A percentile compares a stretch with the other conserved stretches of the same genome.
Conservation (phyloP, 2,888 invertebrate species). For the Brenthis daphne region DNA sequence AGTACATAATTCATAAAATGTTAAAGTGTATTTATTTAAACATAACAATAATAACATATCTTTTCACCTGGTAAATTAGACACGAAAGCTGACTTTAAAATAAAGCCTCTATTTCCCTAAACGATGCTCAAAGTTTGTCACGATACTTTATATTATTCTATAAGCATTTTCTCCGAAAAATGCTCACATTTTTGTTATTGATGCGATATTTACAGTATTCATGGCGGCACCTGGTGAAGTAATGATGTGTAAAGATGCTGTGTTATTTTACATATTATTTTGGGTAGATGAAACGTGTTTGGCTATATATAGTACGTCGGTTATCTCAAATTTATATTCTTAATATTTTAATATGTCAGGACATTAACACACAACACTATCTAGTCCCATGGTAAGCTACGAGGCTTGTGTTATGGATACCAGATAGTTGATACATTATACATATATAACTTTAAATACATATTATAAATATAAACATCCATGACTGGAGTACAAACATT, state of each 20-base stretch:
- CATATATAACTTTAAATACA: too few species aligned
- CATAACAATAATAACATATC: slow-evolving; percentile 21
- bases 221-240: slow-evolving; percentile 61
- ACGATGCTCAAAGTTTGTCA: slow-evolving; percentile 18
- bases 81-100: slow-evolving; percentile 25
- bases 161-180: slow-evolving; percentile 20
- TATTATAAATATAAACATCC: too few species aligned
- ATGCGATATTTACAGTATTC: slow-evolving; percentile 71
- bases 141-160: slow-evolving; percentile 9
- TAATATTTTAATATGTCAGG: too few species aligned
- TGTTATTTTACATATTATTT: too few species aligned
- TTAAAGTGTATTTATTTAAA: slow-evolving; percentile 7
- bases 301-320: not conserved
- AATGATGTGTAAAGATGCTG: not conserved
- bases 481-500: too few species aligned
- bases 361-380: too few species aligned
- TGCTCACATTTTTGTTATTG: slow-evolving; percentile 28
- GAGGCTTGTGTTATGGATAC: too few species aligned
- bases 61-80: slow-evolving; percentile 32
- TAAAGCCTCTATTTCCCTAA: slow-evolving; percentile 25
- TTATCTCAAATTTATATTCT: too few species aligned
- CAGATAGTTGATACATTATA: too few species aligned
- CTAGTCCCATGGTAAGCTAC: too few species aligned
- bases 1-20: slow-evolving; percentile 16
- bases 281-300: not conserved